Evolutionary conservation across 2,797 vertebrate genomes (phyloP).

Genomic region (Xiphorhynchus erythropygius): DNA sequence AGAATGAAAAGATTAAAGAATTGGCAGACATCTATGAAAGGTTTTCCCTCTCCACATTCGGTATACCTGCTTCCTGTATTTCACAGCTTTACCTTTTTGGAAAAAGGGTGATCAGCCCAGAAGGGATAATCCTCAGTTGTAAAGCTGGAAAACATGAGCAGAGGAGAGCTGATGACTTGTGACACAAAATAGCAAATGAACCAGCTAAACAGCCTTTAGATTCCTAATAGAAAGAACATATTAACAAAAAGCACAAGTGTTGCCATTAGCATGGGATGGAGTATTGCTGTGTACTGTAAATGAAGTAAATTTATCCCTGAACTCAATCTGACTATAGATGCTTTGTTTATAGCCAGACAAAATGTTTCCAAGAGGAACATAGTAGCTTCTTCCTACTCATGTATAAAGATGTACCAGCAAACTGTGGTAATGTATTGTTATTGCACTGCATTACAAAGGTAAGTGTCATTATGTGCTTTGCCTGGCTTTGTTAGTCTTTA

Average conservation of each 20-base stretch:
- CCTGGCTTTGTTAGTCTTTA: background rate
- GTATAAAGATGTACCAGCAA: background rate
- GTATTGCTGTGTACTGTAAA: background rate
- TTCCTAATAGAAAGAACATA: background rate
- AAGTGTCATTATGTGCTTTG: background rate
- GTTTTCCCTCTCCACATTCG: background rate
- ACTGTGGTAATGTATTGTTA: background rate
- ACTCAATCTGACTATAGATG: background rate
- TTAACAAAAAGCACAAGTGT: background rate
- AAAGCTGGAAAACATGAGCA: background rate
- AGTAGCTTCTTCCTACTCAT: background rate
- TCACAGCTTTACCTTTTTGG: background rate
- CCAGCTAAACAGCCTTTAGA: background rate
- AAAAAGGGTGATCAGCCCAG: background rate
- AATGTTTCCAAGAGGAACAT: background rate
- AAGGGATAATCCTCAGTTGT: background rate
- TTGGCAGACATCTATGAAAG: background rate
- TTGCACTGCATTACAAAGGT: background rate
- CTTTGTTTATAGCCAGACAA: background rate
- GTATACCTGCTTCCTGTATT: background rate
- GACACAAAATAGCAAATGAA: background rate
- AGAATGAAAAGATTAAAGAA: background rate
- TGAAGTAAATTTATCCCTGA: slow-evolving; percentile 10
- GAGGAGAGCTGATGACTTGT: background rate
- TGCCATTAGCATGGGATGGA: background rate